Conservation (phyloP, 2,113 vertebrate species). For the Saccopteryx bilineata region DNA sequence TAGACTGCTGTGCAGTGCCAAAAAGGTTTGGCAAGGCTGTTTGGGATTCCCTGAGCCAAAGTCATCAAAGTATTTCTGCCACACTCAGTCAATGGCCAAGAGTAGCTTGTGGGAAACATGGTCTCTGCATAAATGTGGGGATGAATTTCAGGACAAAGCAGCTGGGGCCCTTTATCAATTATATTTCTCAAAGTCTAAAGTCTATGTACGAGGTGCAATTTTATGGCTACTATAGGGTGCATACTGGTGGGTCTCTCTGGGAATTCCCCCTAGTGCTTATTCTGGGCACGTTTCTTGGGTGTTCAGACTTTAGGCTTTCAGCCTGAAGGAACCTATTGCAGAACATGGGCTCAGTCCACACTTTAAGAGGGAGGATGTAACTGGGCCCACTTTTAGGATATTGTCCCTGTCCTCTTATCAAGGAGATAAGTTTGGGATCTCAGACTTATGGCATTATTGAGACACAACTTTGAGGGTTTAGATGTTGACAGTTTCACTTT, state of each 20-base stretch:
- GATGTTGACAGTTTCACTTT: background rate
- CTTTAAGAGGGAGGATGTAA: background rate
- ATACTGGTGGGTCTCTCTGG: background rate
- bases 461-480: background rate
- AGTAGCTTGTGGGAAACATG: background rate
- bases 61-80: background rate
- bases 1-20: background rate
- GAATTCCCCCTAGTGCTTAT: background rate
- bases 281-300: background rate
- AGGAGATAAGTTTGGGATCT: background rate
- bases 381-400: background rate
- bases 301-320: background rate
- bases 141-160: background rate
- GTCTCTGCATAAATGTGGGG: background rate
- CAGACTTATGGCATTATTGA: background rate
- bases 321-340: conserved; percentile 17
- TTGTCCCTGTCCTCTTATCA: background rate
- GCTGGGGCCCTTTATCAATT: background rate
- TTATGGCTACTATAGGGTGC: background rate
- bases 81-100: background rate
- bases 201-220: background rate
- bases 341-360: background rate
- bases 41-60: background rate
- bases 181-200: background rate
- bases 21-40: background rate